Conservation (phyloP, 2,888 invertebrate genomes). For the Agonopterix heracliana region DNA sequence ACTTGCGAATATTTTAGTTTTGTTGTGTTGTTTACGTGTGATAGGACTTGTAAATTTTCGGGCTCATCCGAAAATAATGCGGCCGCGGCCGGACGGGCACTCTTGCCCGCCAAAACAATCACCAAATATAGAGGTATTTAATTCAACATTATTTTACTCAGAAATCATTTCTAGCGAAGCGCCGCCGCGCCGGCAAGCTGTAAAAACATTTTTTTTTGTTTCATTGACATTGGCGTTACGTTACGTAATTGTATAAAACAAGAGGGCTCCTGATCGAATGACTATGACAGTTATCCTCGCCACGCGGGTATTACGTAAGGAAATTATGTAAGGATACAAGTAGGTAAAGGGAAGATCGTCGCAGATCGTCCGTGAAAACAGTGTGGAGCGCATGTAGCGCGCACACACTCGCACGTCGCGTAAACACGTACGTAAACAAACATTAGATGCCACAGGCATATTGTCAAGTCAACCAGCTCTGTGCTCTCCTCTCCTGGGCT, state of each 20-base stretch:
- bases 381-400: neutral
- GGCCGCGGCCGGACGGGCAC: neutral
- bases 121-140: neutral
- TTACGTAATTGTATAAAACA: constrained; percentile 19
- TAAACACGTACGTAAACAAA: constrained; percentile 2
- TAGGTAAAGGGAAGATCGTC: constrained; percentile 28
- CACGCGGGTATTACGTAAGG: constrained; percentile 60
- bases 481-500: too few species aligned
- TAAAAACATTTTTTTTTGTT: neutral
- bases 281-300: constrained; percentile 24
- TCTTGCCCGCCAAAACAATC: neutral
- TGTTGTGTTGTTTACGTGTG: neutral
- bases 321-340: constrained; percentile 45
- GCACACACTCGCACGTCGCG: constrained; percentile 5
- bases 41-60: neutral
- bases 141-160: neutral
- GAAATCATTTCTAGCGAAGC: neutral
- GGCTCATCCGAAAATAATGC: neutral
- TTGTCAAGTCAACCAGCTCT: neutral
- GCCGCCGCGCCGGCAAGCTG: neutral
- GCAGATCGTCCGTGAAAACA: constrained; percentile 5
- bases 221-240: constrained; percentile 20
- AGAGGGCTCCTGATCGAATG: constrained; percentile 12
- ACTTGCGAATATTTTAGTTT: neutral
- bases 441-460: neutral